phyloP scores from a whole-genome alignment of 2,113 vertebrate genomes.

The Antechinus flavipes region DNA sequence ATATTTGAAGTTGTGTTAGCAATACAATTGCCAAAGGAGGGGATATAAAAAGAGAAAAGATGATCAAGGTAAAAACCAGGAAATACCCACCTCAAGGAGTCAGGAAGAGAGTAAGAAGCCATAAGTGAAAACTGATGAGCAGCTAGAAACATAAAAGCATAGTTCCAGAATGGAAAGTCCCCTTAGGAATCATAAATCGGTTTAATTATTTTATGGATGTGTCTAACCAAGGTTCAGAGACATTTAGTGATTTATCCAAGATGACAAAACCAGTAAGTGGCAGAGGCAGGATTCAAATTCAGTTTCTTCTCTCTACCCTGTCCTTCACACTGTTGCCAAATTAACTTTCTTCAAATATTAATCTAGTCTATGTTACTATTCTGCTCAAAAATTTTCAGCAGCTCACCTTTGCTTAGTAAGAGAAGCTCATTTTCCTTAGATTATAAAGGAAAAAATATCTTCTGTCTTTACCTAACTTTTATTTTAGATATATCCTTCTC shows the following conservation, averaged over 20 bases:
- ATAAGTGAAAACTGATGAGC: background rate
- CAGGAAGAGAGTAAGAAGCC: background rate
- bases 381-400: background rate
- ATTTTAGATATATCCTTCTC: background rate
- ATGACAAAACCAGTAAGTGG: background rate
- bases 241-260: background rate
- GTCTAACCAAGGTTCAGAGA: background rate
- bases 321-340: background rate
- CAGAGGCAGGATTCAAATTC: background rate
- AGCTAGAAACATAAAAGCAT: background rate
- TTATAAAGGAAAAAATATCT: background rate
- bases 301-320: constrained; percentile 34
- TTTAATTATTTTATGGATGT: background rate
- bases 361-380: background rate
- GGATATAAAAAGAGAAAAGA: background rate
- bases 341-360: background rate
- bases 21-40: background rate
- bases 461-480: background rate
- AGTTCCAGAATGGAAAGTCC: background rate
- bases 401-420: background rate
- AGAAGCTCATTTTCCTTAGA: background rate
- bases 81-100: background rate
- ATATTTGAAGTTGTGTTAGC: background rate
- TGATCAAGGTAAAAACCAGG: too few species aligned
- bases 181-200: background rate